Evolutionary conservation across 2,888 invertebrate species (phyloP), one percentile per base, ranked within the genome.

Genomic region (Deilephila elpenor): DNA sequence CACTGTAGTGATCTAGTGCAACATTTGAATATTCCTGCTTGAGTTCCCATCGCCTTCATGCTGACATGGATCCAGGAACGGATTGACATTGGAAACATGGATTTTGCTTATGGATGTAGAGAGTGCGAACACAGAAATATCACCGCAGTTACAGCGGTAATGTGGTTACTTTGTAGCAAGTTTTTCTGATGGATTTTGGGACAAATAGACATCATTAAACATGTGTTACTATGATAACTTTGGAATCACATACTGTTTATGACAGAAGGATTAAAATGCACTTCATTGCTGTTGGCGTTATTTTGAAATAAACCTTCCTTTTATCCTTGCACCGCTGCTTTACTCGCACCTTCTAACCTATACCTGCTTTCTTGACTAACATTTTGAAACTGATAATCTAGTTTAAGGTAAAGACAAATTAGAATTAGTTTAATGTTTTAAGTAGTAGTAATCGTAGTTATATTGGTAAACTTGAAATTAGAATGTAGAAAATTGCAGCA

Each of bases 341-440:
- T 37, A n/a, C 56, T 56, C 56, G 56, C 56, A 56, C 56, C 32
- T 14, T 61, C 17, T 34, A 44, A 34, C 64, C 19, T 20, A 19
- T 11, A 51, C 20, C 25, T 67, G 67, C 67, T 67, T 67, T 51
- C 14, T 20, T 67, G 51, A 67, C 51, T 67, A 67, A 67, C 67
- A 67, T 25, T 20, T 20, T 25, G 14, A 20, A 25, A 5, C 20
- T 44, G 5, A 5, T 8, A 44, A 44, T n/a, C 17, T 67, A 6
- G 5, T 56, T 67, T 6, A 25, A 51, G 5, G 67, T 51, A 44
- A 20, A 64, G 20, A 44, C 20, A 64, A 37, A n/a, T 51, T 67
- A 25, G 6, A 51, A 67, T 2, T 51, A 25, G 25, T 37, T 8
- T 62, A n/a, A 6, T 62, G 34, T n/a, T 62, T 11, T 44, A 2